Conservation (phyloP, 2,797 vertebrate species). For the Odontamblyopus lacepedii region DNA sequence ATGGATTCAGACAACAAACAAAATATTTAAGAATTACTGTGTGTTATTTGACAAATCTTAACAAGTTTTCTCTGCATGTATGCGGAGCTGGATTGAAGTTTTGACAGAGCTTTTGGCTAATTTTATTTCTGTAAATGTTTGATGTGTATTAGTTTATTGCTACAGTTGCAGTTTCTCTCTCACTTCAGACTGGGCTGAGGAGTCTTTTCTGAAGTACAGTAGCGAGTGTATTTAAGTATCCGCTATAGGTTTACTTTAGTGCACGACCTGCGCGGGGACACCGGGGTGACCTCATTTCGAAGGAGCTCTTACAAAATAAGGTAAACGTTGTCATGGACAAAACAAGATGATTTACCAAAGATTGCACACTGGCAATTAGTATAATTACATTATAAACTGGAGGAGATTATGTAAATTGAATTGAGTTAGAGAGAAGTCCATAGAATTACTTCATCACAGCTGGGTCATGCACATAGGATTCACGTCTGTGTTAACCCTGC, state of each 20-base stretch:
- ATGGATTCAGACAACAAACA: not conserved
- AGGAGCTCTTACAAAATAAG: not conserved
- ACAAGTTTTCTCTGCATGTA: not conserved
- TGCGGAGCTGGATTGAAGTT: not conserved
- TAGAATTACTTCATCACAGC: not conserved
- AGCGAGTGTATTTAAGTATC: constrained; percentile 13
- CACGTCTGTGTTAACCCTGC: too few relatives aligned
- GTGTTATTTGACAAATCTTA: not conserved
- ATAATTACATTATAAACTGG: not conserved
- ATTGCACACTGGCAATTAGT: not conserved
- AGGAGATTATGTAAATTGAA: not conserved
- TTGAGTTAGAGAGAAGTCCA: not conserved
- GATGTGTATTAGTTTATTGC: constrained; percentile 35
- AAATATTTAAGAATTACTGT: not conserved
- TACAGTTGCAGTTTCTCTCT: constrained; percentile 32
- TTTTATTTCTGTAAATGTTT: constrained; percentile 47
- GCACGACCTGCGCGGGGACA: not conserved
- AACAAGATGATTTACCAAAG: not conserved
- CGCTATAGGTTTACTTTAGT: constrained; percentile 12
- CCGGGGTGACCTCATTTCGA: constrained; percentile 2
- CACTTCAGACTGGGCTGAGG: constrained; percentile 5
- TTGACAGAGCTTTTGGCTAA: constrained; percentile 22
- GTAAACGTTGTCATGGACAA: not conserved
- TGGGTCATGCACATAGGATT: not conserved
- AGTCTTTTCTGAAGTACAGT: not conserved